Conservation (phyloP, 2,113 vertebrate species). For the Gulo gulo region DNA sequence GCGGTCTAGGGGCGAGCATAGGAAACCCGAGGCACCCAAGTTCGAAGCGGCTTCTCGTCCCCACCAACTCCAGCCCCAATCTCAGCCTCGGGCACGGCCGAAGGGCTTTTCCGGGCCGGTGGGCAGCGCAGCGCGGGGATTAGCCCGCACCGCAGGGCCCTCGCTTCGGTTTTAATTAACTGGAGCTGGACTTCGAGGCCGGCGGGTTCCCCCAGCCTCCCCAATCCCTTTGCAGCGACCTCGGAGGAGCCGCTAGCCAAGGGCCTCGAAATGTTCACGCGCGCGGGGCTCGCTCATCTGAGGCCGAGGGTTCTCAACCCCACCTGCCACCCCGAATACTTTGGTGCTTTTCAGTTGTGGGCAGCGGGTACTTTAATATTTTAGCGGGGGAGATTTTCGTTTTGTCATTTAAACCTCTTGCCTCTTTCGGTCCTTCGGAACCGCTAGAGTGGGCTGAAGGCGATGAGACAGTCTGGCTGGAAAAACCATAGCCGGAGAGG, state of each 20-base stretch:
- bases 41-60: not conserved
- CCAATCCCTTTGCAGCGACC: not conserved
- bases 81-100: not conserved
- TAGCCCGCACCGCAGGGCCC: slow-evolving; percentile 55
- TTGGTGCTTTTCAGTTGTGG: not conserved
- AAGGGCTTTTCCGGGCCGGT: slow-evolving; percentile 59
- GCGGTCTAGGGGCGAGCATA: not conserved
- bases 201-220: not conserved
- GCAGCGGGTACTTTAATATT: not conserved
- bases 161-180: slow-evolving; percentile 63
- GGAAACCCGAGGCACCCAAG: not conserved
- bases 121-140: slow-evolving; percentile 62
- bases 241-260: not conserved
- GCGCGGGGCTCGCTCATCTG: not conserved
- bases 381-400: not conserved
- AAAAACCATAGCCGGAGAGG: not conserved
- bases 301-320: not conserved
- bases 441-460: not conserved
- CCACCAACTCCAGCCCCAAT: not conserved
- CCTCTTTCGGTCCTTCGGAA: not conserved
- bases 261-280: not conserved
- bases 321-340: too few relatives aligned
- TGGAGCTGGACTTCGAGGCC: slow-evolving; percentile 24
- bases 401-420: not conserved
- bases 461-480: not conserved